Evolutionary conservation across 2,888 invertebrate genomes (phyloP), one percentile per base, ranked within the genome.

Genomic region (Brenthis hecate): DNA sequence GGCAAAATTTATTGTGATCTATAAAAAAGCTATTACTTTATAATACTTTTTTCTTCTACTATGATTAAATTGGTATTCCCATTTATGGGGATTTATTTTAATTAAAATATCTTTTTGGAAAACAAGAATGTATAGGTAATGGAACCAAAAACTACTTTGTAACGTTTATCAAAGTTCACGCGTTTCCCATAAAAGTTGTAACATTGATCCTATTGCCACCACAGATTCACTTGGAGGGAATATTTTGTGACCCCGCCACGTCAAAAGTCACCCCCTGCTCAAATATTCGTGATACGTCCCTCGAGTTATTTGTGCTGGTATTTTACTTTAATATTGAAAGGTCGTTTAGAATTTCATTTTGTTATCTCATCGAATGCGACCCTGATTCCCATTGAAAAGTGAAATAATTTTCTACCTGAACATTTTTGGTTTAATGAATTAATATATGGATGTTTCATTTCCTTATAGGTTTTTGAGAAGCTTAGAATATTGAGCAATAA

Each of bases 261-360:
- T 47, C 23, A 58, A 63, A 65, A 48, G 48, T 48, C 60, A 55
- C 70, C 70, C 72, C 76, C 76, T 76, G 73, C 65, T 73, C 75
- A 75, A 77, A 77, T 78, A 81, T 80, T 80, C 80, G 70, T 73
- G 47, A 68, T 74, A 75, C 79, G 78, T 80, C 70, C 77, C 75
- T 71, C 70, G 77, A 80, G 81, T 77, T 80, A 81, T 80, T 80
- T 75, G 77, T 77, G 68, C 80, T 80, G 81, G 81, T 81, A 81
- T 81, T 81, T 78, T 75, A 78, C 80, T 79, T 79, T 77, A 78
- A 80, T 80, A 80, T 80, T 77, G 79, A 76, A 76, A 72, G 65
- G 75, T 66, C 80, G 78, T 78, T 79, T 78, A 76, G 80, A 81
- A 81, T 80, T 81, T 80, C 78, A 79, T 78, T 77, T 79, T 78